Percentiles rank a stretch among this genome's conserved stretches.
Evolutionary conservation across 1,140 invertebrate genomes (phyloP).

Genomic region (Drosophila lini): DNA sequence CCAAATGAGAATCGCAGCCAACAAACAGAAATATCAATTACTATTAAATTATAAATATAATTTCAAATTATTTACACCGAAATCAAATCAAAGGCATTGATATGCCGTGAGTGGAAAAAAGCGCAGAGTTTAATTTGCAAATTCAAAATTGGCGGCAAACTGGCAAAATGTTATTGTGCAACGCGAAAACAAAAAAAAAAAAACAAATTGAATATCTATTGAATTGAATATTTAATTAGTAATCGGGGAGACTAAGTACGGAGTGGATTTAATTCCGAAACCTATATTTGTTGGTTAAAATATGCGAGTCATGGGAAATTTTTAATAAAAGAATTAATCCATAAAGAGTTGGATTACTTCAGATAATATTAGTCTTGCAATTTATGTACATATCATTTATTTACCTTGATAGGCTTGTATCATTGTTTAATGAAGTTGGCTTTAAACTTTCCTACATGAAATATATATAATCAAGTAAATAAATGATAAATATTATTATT

Average conservation of each 20-base stretch:
- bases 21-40: slow-evolving; percentile 58
- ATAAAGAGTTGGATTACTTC: not conserved
- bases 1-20: slow-evolving; percentile 17
- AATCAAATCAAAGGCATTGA: slow-evolving; percentile 48
- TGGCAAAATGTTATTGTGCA: slow-evolving; percentile 19
- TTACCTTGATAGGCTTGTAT: too few species aligned
- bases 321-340: not conserved
- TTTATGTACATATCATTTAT: not conserved
- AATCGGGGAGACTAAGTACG: not conserved
- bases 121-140: slow-evolving; percentile 31
- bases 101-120: slow-evolving; percentile 16
- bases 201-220: slow-evolving; percentile 17
- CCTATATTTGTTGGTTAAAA: not conserved
- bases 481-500: too few species aligned
- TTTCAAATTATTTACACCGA: slow-evolving; percentile 56
- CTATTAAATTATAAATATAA: slow-evolving; percentile 60
- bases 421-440: not conserved
- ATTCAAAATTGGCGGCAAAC: slow-evolving; percentile 19
- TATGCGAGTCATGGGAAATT: not conserved
- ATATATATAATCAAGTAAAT: too few species aligned
- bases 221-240: slow-evolving; percentile 35
- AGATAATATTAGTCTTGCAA: not conserved
- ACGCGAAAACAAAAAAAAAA: not conserved
- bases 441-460: not conserved
- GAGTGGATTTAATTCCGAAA: not conserved